Percentiles rank a stretch among this genome's conserved stretches.
These are phyloP conservation scores for Dryas iulia DNA, from an alignment of 1,140 invertebrate genomes.

Conservation along the genomic window DNA sequence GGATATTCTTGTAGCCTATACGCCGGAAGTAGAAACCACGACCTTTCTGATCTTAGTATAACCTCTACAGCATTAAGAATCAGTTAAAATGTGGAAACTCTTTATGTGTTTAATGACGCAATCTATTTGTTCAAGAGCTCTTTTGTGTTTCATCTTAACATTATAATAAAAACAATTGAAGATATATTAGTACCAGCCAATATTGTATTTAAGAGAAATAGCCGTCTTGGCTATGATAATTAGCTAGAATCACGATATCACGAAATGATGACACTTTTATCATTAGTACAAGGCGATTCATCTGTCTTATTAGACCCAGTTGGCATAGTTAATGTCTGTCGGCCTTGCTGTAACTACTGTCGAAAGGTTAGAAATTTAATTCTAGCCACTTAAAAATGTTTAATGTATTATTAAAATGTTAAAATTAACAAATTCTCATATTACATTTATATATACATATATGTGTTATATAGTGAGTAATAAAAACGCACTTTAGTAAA, in stretches of 20 bases:
- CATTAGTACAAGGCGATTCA: slow-evolving; percentile 22
- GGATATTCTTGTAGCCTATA: slow-evolving; percentile 23
- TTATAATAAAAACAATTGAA: slow-evolving; percentile 16
- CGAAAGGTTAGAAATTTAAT: neutral
- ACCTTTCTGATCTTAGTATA: slow-evolving; percentile 19
- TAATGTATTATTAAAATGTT: too few relatives aligned
- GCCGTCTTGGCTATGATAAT: slow-evolving; percentile 16
- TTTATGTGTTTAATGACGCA: slow-evolving; percentile 14
- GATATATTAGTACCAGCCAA: slow-evolving; percentile 4
- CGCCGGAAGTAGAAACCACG: slow-evolving; percentile 22
- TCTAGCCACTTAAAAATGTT: neutral
- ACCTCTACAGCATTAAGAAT: slow-evolving; percentile 15
- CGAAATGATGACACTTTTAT: slow-evolving; percentile 21
- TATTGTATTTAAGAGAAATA: slow-evolving; percentile 20
- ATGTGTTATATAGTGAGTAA: too few relatives aligned
- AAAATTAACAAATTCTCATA: too few relatives aligned
- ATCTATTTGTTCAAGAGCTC: slow-evolving; percentile 9
- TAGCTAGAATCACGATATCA: slow-evolving; percentile 29
- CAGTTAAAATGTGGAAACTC: slow-evolving; percentile 17
- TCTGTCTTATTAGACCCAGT: slow-evolving; percentile 27
- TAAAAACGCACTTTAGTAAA: too few relatives aligned
- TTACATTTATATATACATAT: neutral
- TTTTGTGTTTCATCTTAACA: slow-evolving; percentile 3
- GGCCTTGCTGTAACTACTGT: slow-evolving; percentile 6
- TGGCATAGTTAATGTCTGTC: slow-evolving; percentile 9